phyloP scores from a whole-genome alignment of 1,140 invertebrate genomes.

The Orius insidiosus region DNA sequence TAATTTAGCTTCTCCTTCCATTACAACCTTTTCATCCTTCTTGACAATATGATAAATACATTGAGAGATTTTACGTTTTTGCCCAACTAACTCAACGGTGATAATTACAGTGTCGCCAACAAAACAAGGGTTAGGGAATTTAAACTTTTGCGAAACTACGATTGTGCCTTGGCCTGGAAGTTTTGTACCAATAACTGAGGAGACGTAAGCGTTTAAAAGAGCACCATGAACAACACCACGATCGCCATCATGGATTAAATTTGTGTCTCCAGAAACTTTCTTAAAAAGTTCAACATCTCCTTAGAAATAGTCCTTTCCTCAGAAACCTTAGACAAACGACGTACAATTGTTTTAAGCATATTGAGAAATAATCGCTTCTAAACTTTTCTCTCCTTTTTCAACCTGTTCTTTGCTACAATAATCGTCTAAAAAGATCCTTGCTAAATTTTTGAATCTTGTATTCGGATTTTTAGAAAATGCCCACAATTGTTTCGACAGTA shows the following conservation, averaged over 20 bases:
- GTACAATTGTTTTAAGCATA: too few relatives aligned
- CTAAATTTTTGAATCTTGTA: slow-evolving; percentile 46
- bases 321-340: slow-evolving; percentile 23
- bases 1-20: slow-evolving; percentile 55
- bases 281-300: slow-evolving; percentile 51
- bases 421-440: slow-evolving; percentile 46
- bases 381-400: slow-evolving; percentile 2
- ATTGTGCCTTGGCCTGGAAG: slow-evolving; percentile 63
- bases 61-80: slow-evolving; percentile 49
- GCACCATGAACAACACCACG: slow-evolving; percentile 56
- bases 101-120: slow-evolving; percentile 53
- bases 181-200: slow-evolving; percentile 61
- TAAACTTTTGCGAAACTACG: slow-evolving; percentile 52
- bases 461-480: slow-evolving; percentile 34
- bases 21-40: slow-evolving; percentile 40
- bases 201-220: slow-evolving; percentile 60
- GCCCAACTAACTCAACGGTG: slow-evolving; percentile 43
- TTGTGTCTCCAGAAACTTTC: slow-evolving; percentile 55
- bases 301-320: slow-evolving; percentile 36
- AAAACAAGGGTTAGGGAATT: slow-evolving; percentile 64
- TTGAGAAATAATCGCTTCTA: background rate
- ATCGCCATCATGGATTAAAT: slow-evolving; percentile 46
- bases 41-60: slow-evolving; percentile 48
- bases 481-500: slow-evolving; percentile 34
- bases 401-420: slow-evolving; percentile 23